Base-by-base conservation (phyloP, 2,797 vertebrate species). In the Calcarius lapponicus region DNA sequence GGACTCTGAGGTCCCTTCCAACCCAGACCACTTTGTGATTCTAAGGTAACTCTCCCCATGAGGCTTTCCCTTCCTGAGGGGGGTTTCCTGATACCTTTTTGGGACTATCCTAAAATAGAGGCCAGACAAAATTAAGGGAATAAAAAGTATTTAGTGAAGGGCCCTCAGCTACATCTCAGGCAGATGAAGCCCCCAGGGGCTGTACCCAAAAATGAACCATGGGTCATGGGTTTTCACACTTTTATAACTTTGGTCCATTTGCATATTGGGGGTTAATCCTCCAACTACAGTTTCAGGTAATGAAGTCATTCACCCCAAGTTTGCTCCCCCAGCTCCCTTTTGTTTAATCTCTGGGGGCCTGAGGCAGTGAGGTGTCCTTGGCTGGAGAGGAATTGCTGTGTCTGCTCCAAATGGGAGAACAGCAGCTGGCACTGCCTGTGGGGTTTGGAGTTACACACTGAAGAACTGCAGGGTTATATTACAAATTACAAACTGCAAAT, bases 221-320 rank as follows among this genome's bases (percentile, higher is more conserved):
- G 1, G 11, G 3, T n/a, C 58, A 29, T 0, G 5, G 16, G 48
- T 5, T 36, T 11, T 15, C 20, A 43, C 8, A 31, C 26, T 43
- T 53, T 34, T 11, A 4, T 60, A 6, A 26, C 17, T 50, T 31
- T 11, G 25, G 31, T 15, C 4, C 47, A 34, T 43, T 34, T 29
- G 32, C 38, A 43, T 9, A 7, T 4, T 7, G n/a, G 12, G 31
- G 32, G 26, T 45, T 25, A 31, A 65, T 31, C 5, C 5, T 54
- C 26, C 48, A 54, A 16, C 36, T 54, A 1, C 20, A 78, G 13
- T 40, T 25, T 7, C 26, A 31, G 48, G 2, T 36, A 19, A 78
- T 78, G 38, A 53, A 78, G 60, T 34, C 19, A 53, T 64, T 34
- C 9, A 34, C 38, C 7, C 38, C 74, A 29, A 2, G 7, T 22